These are phyloP conservation scores for Endomychus coccineus DNA, from an alignment of 2,888 invertebrate species.

Conservation along the genomic window DNA sequence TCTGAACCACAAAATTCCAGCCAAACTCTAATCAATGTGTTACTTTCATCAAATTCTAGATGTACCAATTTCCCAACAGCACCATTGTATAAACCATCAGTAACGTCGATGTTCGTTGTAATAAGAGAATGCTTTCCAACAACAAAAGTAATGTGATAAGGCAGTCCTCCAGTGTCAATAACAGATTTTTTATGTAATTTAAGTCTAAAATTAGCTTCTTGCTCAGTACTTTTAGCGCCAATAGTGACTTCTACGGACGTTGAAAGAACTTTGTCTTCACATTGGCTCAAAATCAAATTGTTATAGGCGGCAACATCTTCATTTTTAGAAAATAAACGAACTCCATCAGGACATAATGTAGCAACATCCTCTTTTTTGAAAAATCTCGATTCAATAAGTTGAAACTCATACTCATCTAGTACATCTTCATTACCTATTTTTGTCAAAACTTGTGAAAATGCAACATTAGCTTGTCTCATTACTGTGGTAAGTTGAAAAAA, in stretches of 20 bases:
- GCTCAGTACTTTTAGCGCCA: background rate
- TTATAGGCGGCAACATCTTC: background rate
- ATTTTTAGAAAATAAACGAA: constrained; percentile 4
- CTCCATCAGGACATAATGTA: constrained; percentile 1
- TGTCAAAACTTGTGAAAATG: background rate
- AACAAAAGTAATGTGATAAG: background rate
- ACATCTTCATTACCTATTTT: background rate
- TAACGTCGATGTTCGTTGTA: constrained; percentile 1
- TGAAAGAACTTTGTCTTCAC: background rate
- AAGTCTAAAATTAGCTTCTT: background rate
- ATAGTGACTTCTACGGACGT: background rate
- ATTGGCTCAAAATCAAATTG: background rate
- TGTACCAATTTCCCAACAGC: constrained; percentile 1
- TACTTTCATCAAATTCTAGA: constrained; percentile 2
- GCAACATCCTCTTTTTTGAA: constrained; percentile 1
- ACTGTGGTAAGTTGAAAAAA: background rate
- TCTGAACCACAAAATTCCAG: constrained; percentile 1
- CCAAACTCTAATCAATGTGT: constrained; percentile 2
- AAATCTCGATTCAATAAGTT: constrained; percentile 3
- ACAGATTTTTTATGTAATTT: constrained; percentile 1
- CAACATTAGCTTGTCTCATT: constrained; percentile 2
- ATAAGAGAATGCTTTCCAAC: background rate
- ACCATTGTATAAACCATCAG: constrained; percentile 4
- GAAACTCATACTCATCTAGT: background rate
- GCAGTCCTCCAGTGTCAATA: background rate